phyloP scores from a whole-genome alignment of 2,888 invertebrate genomes.

The Brenthis hecate region DNA sequence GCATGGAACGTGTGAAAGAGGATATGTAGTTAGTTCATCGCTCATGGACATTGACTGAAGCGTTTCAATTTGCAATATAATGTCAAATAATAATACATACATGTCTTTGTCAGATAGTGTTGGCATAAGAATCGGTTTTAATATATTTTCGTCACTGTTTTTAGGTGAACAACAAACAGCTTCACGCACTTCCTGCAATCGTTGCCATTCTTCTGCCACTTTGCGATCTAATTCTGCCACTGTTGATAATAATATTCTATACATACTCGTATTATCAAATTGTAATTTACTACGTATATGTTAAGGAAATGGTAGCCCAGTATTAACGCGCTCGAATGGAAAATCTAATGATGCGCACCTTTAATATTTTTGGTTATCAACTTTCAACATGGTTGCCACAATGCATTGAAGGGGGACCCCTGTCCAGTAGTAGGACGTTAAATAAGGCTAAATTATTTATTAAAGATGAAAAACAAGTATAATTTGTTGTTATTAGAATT shows the following conservation, averaged over 20 bases:
- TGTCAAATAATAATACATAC: constrained; percentile 19
- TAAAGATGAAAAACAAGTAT: too few relatives aligned
- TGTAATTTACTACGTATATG: neutral
- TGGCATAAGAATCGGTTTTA: constrained; percentile 8
- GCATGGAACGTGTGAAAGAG: too few relatives aligned
- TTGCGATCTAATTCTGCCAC: constrained; percentile 71
- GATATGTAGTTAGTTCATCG: too few relatives aligned
- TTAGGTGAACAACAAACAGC: constrained; percentile 56
- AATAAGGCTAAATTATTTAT: too few relatives aligned
- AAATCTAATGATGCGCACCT: too few relatives aligned
- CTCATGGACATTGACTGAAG: too few relatives aligned
- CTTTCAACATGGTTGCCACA: too few relatives aligned
- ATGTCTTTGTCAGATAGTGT: constrained; percentile 43
- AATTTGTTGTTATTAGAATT: too few relatives aligned
- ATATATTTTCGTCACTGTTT: neutral
- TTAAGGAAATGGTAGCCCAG: neutral
- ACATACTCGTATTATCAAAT: constrained; percentile 8
- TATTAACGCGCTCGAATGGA: too few relatives aligned
- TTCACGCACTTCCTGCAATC: constrained; percentile 67
- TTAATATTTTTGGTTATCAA: too few relatives aligned
- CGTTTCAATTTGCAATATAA: constrained; percentile 1
- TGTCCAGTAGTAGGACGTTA: too few relatives aligned
- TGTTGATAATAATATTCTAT: constrained; percentile 38
- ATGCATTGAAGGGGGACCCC: too few relatives aligned
- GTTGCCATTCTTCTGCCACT: constrained; percentile 65